Evolutionary conservation across 2,888 invertebrate species (phyloP), one percentile per base, ranked within the genome.

Genomic region (Coleophora flavipennella): DNA sequence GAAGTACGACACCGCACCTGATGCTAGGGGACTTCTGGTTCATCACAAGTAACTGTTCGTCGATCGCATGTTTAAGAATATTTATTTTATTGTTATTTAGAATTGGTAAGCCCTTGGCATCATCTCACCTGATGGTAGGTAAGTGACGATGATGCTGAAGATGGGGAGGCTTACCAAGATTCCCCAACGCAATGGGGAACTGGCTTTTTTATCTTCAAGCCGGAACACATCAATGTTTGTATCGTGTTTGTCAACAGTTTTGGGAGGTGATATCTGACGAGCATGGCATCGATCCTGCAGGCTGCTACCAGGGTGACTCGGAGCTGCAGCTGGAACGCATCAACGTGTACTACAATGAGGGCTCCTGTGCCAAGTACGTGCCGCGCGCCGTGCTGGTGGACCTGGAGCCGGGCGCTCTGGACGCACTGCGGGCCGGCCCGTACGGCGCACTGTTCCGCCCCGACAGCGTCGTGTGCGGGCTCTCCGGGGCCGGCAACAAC

Each of bases 181-280:
- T n/a, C n/a, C n/a, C n/a, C n/a, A n/a, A n/a, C n/a, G n/a, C n/a
- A n/a, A n/a, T n/a, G n/a, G n/a, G n/a, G n/a, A n/a, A n/a, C n/a
- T n/a, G n/a, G n/a, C n/a, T n/a, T n/a, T n/a, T n/a, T n/a, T n/a
- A n/a, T n/a, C n/a, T n/a, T n/a, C n/a, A n/a, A n/a, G n/a, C n/a
- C n/a, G n/a, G n/a, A n/a, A n/a, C n/a, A n/a, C n/a, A n/a, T n/a
- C n/a, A n/a, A n/a, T n/a, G n/a, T n/a, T n/a, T n/a, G n/a, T n/a
- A n/a, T n/a, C n/a, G 29, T 29, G n/a, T 29, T 48, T 20, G 20
- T 20, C 76, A 75, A 36, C 71, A 92, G 91, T 92, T 92, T 67
- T 92, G 92, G 92, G 92, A 93, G 66, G 91, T 93, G 31, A 93
- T 93, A 57, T 92, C 92, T 7, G 92, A 92, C 57, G 92, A 91